Evolutionary conservation across 1,140 invertebrate species (phyloP), one percentile per base, ranked within the genome.

Genomic region (Palaemon carinicauda): DNA sequence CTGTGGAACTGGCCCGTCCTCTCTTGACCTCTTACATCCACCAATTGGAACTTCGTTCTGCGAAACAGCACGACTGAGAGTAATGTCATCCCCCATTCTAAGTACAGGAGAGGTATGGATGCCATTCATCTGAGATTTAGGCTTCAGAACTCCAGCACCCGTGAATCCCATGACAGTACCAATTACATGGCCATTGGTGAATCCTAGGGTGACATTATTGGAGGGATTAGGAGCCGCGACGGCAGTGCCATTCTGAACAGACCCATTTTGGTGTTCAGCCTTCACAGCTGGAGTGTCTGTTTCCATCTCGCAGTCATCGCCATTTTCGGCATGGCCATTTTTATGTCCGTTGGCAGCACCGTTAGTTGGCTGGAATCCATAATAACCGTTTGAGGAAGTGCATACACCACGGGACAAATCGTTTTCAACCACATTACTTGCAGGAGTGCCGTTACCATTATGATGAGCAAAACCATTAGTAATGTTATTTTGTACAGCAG

Each of bases 341-440:
- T 56, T 31, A 21, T 54, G 50, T 24, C 65, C 77, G 56, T 80
- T 74, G 41, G 31, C 24, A 17, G 51, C 31, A n/a, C 4, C 31
- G 27, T 56, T 73, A 52, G 77, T 50, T 27, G 84, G 65, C 65
- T 86, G 84, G 41, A 86, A 86, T 54, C 84, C 84, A 86, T 86
- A 86, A 80, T 86, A 86, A 52, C 77, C 84, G 73, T 86, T 86
- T 21, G 84, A 86, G 4, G 84, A 86, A 17, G 50, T 86, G 27
- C 74, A 86, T n/a, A 75, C 41, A 71, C 74, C 75, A 73, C 31
- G 71, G 27, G 7, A 54, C 21, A 27, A 1, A 14, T 52, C 41
- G 53, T 79, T 79, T 19, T 17, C 54, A n/a, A 21, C 27, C 53
- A 21, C 75, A 24, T 53, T 50, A 51, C 41, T 53, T 27, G 21